A percentile compares a stretch with the other conserved stretches of the same genome.
phyloP scores from a whole-genome alignment of 2,888 invertebrate genomes.

The Drosophila borealis region DNA sequence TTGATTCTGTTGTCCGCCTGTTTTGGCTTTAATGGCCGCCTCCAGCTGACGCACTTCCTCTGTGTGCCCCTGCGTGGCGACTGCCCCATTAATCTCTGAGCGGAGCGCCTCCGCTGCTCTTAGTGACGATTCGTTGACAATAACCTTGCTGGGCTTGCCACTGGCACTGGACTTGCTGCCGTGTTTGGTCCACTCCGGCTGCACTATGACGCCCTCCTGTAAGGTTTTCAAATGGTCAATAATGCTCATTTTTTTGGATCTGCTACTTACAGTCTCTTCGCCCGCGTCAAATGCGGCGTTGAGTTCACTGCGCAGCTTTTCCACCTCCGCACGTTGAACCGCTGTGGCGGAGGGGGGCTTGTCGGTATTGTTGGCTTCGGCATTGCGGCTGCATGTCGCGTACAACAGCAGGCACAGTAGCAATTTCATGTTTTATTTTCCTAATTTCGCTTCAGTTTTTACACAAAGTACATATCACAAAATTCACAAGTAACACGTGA shows the following conservation, averaged over 20 bases:
- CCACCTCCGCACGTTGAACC: constrained; percentile 65
- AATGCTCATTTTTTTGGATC: accelerated
- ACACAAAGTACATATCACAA: constrained; percentile 6
- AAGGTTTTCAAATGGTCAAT: background rate
- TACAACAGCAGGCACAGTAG: constrained; percentile 34
- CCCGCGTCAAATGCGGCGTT: constrained; percentile 66
- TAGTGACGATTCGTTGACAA: constrained; percentile 61
- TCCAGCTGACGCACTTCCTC: constrained; percentile 45
- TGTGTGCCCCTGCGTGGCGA: constrained; percentile 45
- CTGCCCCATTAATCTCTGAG: constrained; percentile 54
- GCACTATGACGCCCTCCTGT: constrained; percentile 74
- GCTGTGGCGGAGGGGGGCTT: background rate
- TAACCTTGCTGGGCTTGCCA: constrained; percentile 58
- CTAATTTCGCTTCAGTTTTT: background rate
- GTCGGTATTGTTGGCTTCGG: background rate
- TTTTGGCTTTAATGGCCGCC: constrained; percentile 34
- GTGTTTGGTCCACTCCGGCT: constrained; percentile 80
- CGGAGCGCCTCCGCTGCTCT: constrained; percentile 49
- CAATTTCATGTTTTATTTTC: constrained; percentile 29
- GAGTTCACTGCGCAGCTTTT: constrained; percentile 76
- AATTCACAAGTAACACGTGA: constrained; percentile 50
- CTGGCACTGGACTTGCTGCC: background rate
- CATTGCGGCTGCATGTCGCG: constrained; percentile 12
- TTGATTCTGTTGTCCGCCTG: background rate
- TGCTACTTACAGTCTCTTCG: constrained; percentile 39